Evolutionary conservation across 2,797 vertebrate genomes (phyloP).

Genomic region (Lindbergichthys nudifrons): DNA sequence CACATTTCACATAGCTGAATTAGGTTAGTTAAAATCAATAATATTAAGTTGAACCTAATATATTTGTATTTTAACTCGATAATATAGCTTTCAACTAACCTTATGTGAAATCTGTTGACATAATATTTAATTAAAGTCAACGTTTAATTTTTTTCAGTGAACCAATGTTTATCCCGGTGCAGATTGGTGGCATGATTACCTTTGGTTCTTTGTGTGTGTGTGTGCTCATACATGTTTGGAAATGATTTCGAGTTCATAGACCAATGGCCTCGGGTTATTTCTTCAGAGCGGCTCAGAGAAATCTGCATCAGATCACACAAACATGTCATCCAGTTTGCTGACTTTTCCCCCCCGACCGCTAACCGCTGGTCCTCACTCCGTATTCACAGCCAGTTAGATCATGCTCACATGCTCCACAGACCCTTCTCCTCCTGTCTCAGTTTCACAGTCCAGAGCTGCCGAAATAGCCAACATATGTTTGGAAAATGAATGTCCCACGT

Average conservation of each 20-base stretch:
- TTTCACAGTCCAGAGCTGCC: constrained; percentile 78
- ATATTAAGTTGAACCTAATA: too few relatives aligned
- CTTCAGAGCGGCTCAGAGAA: constrained; percentile 51
- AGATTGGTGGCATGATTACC: constrained; percentile 60
- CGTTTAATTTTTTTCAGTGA: too few relatives aligned
- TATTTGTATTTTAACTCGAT: too few relatives aligned
- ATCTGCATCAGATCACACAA: constrained; percentile 78
- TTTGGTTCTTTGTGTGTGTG: constrained; percentile 7
- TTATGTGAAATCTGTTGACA: too few relatives aligned
- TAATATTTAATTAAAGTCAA: too few relatives aligned
- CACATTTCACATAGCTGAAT: too few relatives aligned
- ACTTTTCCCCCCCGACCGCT: constrained; percentile 65
- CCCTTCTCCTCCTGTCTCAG: constrained; percentile 69
- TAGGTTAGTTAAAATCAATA: too few relatives aligned
- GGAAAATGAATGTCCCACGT: constrained; percentile 74
- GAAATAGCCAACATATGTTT: constrained; percentile 85
- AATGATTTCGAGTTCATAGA: constrained; percentile 64
- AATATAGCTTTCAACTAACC: too few relatives aligned
- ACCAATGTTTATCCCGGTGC: constrained; percentile 60
- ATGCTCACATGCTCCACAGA: constrained; percentile 73
- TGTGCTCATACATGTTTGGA: constrained; percentile 50
- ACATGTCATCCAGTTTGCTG: constrained; percentile 76
- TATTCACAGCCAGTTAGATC: constrained; percentile 80
- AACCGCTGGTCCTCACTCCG: constrained; percentile 60
- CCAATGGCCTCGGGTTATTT: constrained; percentile 47